Evolutionary conservation across 2,888 invertebrate species (phyloP).

Genomic region (Erebia aethiops): DNA sequence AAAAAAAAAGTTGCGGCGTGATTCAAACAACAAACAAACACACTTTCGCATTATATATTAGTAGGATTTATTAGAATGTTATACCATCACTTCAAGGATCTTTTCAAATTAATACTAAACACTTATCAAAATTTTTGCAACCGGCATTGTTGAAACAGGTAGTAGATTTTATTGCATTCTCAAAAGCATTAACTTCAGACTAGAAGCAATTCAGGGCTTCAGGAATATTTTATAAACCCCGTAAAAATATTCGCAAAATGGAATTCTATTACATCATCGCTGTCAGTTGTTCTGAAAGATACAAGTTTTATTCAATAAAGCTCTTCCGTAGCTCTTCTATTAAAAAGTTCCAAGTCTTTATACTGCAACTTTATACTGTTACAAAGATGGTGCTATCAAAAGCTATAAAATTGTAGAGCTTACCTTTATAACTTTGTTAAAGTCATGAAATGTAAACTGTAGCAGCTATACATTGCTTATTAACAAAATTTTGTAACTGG

Average conservation of each 20-base stretch:
- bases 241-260: neutral
- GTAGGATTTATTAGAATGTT: too few species aligned
- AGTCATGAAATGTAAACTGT: conserved; percentile 25
- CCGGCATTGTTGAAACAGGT: too few species aligned
- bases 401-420: conserved; percentile 26
- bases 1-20: too few species aligned
- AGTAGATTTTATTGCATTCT: too few species aligned
- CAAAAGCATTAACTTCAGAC: too few species aligned
- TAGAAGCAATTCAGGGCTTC: too few species aligned
- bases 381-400: conserved; percentile 18
- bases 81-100: too few species aligned
- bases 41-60: too few species aligned
- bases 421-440: conserved; percentile 29
- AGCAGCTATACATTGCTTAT: neutral
- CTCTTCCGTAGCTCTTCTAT: conserved; percentile 2
- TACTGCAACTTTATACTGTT: conserved; percentile 17
- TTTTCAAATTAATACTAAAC: too few species aligned
- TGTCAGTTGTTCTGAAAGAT: conserved; percentile 6
- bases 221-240: too few species aligned
- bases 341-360: conserved; percentile 23
- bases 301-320: conserved; percentile 6
- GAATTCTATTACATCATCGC: neutral
- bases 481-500: neutral
- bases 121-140: too few species aligned
- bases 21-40: too few species aligned